Conservation (phyloP, 2,888 invertebrate species). For the Agonopterix arenella region DNA sequence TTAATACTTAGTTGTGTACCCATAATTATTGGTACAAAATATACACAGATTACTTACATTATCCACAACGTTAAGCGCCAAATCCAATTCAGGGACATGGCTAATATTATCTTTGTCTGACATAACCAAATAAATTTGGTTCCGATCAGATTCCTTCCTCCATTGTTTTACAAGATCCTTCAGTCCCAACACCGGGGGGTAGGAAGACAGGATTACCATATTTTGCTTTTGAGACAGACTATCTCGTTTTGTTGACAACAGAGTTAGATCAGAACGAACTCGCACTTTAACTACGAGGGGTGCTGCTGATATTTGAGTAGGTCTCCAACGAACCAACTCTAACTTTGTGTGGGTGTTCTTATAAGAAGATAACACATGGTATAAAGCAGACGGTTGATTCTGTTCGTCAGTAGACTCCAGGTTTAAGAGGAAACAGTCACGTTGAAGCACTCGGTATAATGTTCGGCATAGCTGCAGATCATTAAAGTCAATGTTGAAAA, state of each 20-base stretch:
- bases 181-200: conserved; percentile 27
- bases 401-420: conserved; percentile 14
- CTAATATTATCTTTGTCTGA: conserved; percentile 27
- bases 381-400: conserved; percentile 19
- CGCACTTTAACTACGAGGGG: conserved; percentile 25
- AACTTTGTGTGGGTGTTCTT: conserved; percentile 13
- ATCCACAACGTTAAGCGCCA: conserved; percentile 30
- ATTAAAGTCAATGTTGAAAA: too few relatives aligned
- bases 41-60: conserved; percentile 22
- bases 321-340: conserved; percentile 26
- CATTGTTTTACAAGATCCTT: conserved; percentile 28
- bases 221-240: conserved; percentile 23
- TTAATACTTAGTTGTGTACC: too few relatives aligned
- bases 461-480: conserved; percentile 20
- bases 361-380: conserved; percentile 20
- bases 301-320: conserved; percentile 13
- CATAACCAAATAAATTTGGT: conserved; percentile 31
- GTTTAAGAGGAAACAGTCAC: conserved; percentile 27
- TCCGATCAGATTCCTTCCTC: conserved; percentile 26
- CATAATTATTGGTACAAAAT: too few relatives aligned
- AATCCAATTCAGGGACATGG: conserved; percentile 30
- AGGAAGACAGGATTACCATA: conserved; percentile 25
- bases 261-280: conserved; percentile 20
- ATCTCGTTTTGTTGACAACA: conserved; percentile 19
- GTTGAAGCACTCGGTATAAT: conserved; percentile 17